Evolutionary conservation across 2,797 vertebrate species (phyloP).

Genomic region (Chromis chromis): DNA sequence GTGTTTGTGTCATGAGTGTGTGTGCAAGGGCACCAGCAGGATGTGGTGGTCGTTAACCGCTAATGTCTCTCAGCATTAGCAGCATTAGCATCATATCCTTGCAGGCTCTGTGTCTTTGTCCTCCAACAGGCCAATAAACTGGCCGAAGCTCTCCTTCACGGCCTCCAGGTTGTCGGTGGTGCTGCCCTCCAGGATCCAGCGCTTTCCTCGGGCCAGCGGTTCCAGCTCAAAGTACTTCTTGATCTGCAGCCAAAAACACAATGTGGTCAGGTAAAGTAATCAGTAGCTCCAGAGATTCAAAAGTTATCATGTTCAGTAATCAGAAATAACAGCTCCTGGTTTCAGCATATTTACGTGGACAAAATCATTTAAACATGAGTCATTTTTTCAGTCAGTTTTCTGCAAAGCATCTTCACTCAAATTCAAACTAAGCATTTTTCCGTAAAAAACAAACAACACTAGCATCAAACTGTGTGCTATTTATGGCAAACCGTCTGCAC

Average conservation of each 20-base stretch:
- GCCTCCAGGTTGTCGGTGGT: constrained; percentile 90
- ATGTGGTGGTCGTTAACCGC: constrained; percentile 33
- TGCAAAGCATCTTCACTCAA: not conserved
- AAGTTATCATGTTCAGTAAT: not conserved
- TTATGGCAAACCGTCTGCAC: not conserved
- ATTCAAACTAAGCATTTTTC: not conserved
- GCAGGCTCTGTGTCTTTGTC: constrained; percentile 91
- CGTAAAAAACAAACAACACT: not conserved
- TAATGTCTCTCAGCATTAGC: constrained; percentile 64
- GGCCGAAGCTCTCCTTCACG: constrained; percentile 93
- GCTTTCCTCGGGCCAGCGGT: constrained; percentile 93
- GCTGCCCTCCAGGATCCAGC: constrained; percentile 96
- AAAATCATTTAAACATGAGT: not conserved
- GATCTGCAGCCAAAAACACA: constrained; percentile 82
- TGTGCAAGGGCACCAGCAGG: constrained; percentile 53
- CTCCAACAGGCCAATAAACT: constrained; percentile 94
- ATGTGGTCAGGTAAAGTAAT: constrained; percentile 10
- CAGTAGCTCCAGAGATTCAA: not conserved
- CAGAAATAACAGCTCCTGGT: not conserved
- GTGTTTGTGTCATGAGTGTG: constrained; percentile 50
- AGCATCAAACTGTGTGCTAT: not conserved
- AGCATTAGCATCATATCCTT: constrained; percentile 89
- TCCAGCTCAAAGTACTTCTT: constrained; percentile 99
- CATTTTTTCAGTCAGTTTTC: not conserved
- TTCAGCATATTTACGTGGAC: not conserved